Percentiles rank a stretch among this genome's conserved stretches.
Conservation (phyloP, 2,888 invertebrate species). For the Adelognathus sp. region DNA sequence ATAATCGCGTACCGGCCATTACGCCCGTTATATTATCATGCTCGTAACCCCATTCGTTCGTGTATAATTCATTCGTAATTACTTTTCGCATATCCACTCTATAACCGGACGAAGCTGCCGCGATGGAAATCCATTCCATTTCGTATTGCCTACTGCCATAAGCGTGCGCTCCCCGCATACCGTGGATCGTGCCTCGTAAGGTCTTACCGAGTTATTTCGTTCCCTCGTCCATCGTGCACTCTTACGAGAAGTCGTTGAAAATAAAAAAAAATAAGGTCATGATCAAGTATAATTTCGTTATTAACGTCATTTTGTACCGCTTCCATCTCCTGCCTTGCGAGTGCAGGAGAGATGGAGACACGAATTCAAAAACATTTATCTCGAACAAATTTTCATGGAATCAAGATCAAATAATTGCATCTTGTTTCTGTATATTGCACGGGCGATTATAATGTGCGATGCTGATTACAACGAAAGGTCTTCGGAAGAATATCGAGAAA, state of each 20-base stretch:
- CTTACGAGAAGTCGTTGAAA: not conserved
- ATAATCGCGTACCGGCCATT: slow-evolving; percentile 78
- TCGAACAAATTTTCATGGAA: not conserved
- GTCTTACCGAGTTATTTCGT: not conserved
- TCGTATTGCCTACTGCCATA: slow-evolving; percentile 1
- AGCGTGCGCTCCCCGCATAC: not conserved
- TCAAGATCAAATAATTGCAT: not conserved
- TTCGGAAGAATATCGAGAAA: too few relatives aligned
- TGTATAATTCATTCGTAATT: slow-evolving; percentile 77
- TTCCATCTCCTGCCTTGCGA: not conserved
- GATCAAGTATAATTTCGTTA: slow-evolving; percentile 3
- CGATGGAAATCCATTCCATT: slow-evolving; percentile 55
- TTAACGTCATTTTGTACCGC: not conserved
- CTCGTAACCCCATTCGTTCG: slow-evolving; percentile 70
- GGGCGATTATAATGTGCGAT: too few relatives aligned
- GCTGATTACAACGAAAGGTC: too few relatives aligned
- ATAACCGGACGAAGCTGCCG: slow-evolving; percentile 45
- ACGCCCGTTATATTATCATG: slow-evolving; percentile 77
- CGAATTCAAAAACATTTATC: not conserved
- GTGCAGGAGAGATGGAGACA: not conserved
- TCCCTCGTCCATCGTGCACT: not conserved
- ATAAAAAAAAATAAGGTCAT: slow-evolving; percentile 2
- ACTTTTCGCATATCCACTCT: slow-evolving; percentile 67
- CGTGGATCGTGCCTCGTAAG: not conserved
- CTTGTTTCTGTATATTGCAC: too few relatives aligned